Conservation (phyloP, 2,888 invertebrate species). For the Tanypteryx hageni region DNA sequence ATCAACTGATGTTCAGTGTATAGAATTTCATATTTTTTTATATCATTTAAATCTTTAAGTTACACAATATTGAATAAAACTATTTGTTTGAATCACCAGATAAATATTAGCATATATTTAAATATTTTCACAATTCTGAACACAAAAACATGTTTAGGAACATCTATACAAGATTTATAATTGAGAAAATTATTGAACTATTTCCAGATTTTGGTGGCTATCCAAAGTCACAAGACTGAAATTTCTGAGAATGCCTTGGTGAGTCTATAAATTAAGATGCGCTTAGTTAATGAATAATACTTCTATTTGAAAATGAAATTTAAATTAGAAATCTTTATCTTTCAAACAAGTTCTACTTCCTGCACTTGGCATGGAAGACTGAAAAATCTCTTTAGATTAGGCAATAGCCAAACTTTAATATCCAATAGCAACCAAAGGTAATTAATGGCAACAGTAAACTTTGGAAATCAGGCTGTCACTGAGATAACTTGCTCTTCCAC, state of each 20-base stretch:
- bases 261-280: constrained; percentile 42
- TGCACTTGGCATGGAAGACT: too few relatives aligned
- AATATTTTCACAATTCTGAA: too few relatives aligned
- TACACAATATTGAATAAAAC: too few relatives aligned
- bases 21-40: too few relatives aligned
- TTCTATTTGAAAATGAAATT: constrained; percentile 34
- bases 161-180: constrained; percentile 13
- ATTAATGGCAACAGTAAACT: not conserved
- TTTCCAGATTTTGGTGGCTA: not conserved
- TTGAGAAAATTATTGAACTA: not conserved
- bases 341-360: not conserved
- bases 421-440: not conserved
- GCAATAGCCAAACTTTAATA: not conserved
- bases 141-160: not conserved
- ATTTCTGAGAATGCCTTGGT: not conserved
- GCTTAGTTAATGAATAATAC: constrained; percentile 49
- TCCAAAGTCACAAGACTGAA: not conserved
- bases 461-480: not conserved
- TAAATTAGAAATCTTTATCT: constrained; percentile 11
- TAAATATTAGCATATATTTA: too few relatives aligned
- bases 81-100: too few relatives aligned
- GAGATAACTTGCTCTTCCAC: not conserved
- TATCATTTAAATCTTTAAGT: too few relatives aligned
- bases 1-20: too few relatives aligned
- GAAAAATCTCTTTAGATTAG: not conserved